These are phyloP conservation scores for Mactromeris polynyma DNA, from an alignment of 2,888 invertebrate genomes.

Conservation along the genomic window DNA sequence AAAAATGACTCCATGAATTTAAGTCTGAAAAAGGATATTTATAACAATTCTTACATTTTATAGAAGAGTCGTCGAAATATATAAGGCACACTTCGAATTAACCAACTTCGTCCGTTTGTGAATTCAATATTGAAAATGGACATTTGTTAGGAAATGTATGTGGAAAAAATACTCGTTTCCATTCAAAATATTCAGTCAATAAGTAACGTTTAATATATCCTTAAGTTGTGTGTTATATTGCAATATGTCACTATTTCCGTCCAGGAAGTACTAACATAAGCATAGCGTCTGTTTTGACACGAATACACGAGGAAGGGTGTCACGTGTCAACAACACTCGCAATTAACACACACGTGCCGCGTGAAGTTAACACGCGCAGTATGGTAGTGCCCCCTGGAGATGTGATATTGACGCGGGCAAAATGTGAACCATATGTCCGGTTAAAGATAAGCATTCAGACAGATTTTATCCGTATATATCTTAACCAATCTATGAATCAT, in stretches of 20 bases:
- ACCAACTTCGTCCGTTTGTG: neutral
- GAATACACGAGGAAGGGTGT: neutral
- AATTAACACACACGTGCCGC: conserved; percentile 31
- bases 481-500: neutral
- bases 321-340: neutral
- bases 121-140: neutral
- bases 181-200: neutral
- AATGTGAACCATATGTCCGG: neutral
- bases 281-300: neutral
- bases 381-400: neutral
- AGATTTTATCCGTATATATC: neutral
- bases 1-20: too few relatives aligned
- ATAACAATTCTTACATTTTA: too few relatives aligned
- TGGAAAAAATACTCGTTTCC: neutral
- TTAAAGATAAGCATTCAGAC: neutral
- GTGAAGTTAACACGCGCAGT: neutral
- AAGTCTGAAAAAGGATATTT: too few relatives aligned
- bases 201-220: neutral
- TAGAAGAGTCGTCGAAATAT: too few relatives aligned
- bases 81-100: neutral
- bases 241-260: conserved; percentile 12
- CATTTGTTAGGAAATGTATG: neutral
- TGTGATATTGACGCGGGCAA: neutral
- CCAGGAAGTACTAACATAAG: neutral
- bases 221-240: neutral